A percentile compares a stretch with the other conserved stretches of the same genome.
These are phyloP conservation scores for Bolborhynchus lineola DNA, from an alignment of 2,113 vertebrate species.

Conservation along the genomic window DNA sequence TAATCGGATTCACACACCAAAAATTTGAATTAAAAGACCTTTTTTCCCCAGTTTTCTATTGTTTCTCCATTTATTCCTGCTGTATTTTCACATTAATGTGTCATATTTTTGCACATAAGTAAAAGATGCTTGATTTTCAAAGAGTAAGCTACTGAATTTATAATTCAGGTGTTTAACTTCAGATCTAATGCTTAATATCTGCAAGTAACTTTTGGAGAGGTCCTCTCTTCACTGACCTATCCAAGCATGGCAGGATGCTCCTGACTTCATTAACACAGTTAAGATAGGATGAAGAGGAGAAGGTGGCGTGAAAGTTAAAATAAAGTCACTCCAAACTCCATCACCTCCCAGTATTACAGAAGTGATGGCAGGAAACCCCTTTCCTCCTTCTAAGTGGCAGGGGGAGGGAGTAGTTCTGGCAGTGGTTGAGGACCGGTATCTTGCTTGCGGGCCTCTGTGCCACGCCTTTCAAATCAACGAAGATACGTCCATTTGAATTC, in stretches of 20 bases:
- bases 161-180: not conserved
- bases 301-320: not conserved
- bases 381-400: fast-evolving
- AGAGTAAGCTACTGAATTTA: not conserved
- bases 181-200: not conserved
- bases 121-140: not conserved
- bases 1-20: not conserved
- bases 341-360: not conserved
- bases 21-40: not conserved
- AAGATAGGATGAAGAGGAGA: not conserved
- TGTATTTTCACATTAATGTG: not conserved
- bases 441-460: fast-evolving
- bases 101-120: not conserved
- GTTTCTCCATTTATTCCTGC: not conserved
- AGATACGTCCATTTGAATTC: not conserved
- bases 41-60: not conserved
- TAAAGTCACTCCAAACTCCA: not conserved
- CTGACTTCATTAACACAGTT: not conserved
- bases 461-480: not conserved
- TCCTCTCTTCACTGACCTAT: not conserved
- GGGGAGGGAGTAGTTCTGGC: not conserved
- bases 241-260: not conserved
- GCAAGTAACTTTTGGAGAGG: not conserved
- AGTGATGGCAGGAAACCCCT: not conserved
- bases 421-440: not conserved